phyloP scores from a whole-genome alignment of 2,888 invertebrate genomes.

The Lasioglossum marginatum region DNA sequence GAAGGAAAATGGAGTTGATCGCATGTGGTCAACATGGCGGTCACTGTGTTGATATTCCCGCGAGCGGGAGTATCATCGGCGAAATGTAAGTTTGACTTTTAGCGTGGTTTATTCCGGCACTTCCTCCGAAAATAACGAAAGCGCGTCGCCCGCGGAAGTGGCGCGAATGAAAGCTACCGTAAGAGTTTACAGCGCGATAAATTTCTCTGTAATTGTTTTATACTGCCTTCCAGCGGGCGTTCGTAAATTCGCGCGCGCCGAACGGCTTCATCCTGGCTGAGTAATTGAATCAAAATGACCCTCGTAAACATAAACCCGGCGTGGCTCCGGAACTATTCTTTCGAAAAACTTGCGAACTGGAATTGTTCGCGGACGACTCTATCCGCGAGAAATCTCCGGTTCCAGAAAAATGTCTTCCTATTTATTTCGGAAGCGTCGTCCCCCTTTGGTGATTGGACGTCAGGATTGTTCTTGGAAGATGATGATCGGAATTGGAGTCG shows the following conservation, averaged over 20 bases:
- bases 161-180: slow-evolving; percentile 26
- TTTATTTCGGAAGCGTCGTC: neutral
- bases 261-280: slow-evolving; percentile 16
- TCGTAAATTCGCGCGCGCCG: slow-evolving; percentile 39
- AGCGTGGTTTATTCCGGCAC: neutral
- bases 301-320: slow-evolving; percentile 38
- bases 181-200: slow-evolving; percentile 47
- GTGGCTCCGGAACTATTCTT: neutral
- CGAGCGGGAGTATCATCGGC: neutral
- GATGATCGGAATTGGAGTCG: slow-evolving; percentile 52
- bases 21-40: neutral
- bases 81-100: neutral
- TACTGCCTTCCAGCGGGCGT: slow-evolving; percentile 28
- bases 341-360: neutral
- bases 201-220: slow-evolving; percentile 56
- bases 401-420: neutral
- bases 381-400: neutral
- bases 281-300: slow-evolving; percentile 30
- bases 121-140: slow-evolving; percentile 40
- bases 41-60: neutral
- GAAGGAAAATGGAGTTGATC: neutral
- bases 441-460: slow-evolving; percentile 48
- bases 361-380: neutral
- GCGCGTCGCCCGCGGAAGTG: slow-evolving; percentile 18
- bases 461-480: slow-evolving; percentile 36